Percentiles rank a stretch among this genome's conserved stretches.
These are phyloP conservation scores for Merodon equestris DNA, from an alignment of 2,888 invertebrate genomes.

Conservation along the genomic window DNA sequence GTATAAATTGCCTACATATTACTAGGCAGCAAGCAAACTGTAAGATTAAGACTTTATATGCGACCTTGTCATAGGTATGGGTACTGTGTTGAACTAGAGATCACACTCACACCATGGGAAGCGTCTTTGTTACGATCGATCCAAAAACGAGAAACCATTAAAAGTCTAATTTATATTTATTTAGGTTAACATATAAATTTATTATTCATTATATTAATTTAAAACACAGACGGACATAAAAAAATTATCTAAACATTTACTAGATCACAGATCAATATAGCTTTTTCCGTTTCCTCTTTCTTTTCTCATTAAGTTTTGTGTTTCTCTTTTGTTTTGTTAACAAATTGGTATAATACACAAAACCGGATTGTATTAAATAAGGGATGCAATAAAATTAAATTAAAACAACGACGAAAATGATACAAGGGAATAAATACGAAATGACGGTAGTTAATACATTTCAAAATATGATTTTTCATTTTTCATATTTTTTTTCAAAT, in stretches of 20 bases:
- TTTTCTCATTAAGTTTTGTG: constrained; percentile 25
- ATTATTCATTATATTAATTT: constrained; percentile 29
- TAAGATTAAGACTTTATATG: too few relatives aligned
- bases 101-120: too few relatives aligned
- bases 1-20: too few relatives aligned
- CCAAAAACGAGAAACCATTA: too few relatives aligned
- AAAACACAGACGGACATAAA: not conserved
- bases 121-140: too few relatives aligned
- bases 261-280: constrained; percentile 63
- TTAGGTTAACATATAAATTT: not conserved
- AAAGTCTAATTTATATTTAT: too few relatives aligned
- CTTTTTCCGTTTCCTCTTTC: constrained; percentile 41
- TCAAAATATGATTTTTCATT: too few relatives aligned
- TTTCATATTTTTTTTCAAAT: constrained; percentile 5
- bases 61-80: too few relatives aligned
- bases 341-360: not conserved
- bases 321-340: not conserved
- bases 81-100: too few relatives aligned
- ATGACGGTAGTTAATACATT: constrained; percentile 21
- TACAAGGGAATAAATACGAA: constrained; percentile 52
- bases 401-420: constrained; percentile 24
- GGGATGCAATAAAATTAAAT: constrained; percentile 19
- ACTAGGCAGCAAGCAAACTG: too few relatives aligned
- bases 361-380: too few relatives aligned
- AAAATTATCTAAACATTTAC: constrained; percentile 49